Percentiles rank a stretch among this genome's conserved stretches.
Conservation (phyloP, 2,113 vertebrate genomes). For the Pluvianellus socialis region DNA sequence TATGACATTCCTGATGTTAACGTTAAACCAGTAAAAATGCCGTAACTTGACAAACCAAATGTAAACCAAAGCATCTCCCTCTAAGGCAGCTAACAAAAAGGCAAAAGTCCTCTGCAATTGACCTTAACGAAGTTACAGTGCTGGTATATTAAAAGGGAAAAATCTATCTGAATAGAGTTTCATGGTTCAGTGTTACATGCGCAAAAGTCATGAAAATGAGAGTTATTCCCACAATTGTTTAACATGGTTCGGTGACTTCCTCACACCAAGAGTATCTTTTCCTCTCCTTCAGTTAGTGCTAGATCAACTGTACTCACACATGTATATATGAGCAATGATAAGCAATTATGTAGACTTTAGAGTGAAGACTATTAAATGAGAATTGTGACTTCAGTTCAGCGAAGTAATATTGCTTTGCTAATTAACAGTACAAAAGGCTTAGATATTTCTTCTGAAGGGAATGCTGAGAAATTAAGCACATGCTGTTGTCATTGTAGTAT, state of each 20-base stretch:
- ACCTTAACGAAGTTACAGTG: background rate
- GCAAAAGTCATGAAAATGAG: conserved; percentile 30
- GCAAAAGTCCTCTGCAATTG: background rate
- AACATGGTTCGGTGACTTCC: background rate
- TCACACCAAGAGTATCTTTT: background rate
- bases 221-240: background rate
- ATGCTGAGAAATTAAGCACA: background rate
- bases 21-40: background rate
- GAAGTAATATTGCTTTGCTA: conserved; percentile 33
- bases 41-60: background rate
- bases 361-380: background rate
- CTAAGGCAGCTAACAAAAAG: background rate
- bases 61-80: background rate
- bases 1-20: background rate
- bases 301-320: background rate
- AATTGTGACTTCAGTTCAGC: background rate
- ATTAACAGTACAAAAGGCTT: conserved; percentile 26
- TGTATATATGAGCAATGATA: background rate
- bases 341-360: background rate
- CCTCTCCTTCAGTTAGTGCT: background rate
- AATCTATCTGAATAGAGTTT: conserved; percentile 5
- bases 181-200: background rate
- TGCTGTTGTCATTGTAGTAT: background rate
- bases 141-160: background rate
- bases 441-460: conserved; percentile 12